Conservation (phyloP, 2,113 vertebrate species). For the Oreotrochilus melanogaster region DNA sequence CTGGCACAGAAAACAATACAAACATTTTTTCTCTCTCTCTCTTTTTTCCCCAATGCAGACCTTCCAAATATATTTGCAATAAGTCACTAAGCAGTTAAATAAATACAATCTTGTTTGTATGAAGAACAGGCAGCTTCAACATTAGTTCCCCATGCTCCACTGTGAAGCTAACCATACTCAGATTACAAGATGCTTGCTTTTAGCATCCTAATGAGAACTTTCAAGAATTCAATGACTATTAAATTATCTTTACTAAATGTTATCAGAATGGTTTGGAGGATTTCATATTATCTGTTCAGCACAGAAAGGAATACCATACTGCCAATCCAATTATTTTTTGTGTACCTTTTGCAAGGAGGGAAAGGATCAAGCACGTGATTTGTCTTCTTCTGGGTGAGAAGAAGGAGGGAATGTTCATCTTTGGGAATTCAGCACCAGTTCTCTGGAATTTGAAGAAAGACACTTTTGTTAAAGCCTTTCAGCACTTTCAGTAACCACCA, state of each 20-base stretch:
- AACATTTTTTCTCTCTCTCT: not conserved
- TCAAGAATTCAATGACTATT: slow-evolving; percentile 52
- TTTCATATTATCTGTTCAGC: slow-evolving; percentile 20
- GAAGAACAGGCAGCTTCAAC: slow-evolving; percentile 14
- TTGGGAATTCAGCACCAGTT: not conserved
- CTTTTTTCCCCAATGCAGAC: not conserved
- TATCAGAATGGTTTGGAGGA: slow-evolving; percentile 30
- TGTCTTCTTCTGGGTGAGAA: not conserved
- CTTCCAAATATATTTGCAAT: slow-evolving; percentile 47
- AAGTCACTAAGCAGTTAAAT: slow-evolving; percentile 20
- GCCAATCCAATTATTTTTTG: not conserved
- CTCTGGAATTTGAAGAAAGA: not conserved
- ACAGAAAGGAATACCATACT: not conserved
- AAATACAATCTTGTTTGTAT: slow-evolving; percentile 15
- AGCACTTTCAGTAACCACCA: not conserved
- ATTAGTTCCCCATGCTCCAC: not conserved
- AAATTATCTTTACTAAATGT: slow-evolving; percentile 29
- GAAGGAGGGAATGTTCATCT: not conserved
- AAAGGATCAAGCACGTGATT: not conserved
- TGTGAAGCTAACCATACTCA: slow-evolving; percentile 7
- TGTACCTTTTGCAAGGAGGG: not conserved
- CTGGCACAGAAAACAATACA: slow-evolving; percentile 40
- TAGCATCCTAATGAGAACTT: slow-evolving; percentile 49
- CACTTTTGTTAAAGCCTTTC: not conserved
- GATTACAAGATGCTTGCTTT: slow-evolving; percentile 41